A percentile compares a stretch with the other conserved stretches of the same genome.
Conservation (phyloP, 2,888 invertebrate genomes). For the Polymixis flavicincta region DNA sequence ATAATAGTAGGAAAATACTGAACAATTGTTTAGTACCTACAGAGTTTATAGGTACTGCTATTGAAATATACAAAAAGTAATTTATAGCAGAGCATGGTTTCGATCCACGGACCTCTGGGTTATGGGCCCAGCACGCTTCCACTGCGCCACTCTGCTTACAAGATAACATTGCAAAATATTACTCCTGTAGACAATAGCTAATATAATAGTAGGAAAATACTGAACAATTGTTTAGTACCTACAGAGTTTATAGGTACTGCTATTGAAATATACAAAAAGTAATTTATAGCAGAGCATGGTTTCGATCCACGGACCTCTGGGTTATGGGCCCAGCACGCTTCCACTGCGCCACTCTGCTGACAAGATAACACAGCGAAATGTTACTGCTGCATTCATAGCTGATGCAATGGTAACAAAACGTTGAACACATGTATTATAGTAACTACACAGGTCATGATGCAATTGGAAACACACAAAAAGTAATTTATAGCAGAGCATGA, state of each 20-base stretch:
- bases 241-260: not conserved
- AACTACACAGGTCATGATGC: too few relatives aligned
- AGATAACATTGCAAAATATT: not conserved
- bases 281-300: conserved; percentile 83
- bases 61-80: not conserved
- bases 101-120: conserved; percentile 98
- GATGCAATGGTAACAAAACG: too few relatives aligned
- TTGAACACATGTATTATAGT: too few relatives aligned
- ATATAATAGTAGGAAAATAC: not conserved
- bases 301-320: conserved; percentile 98
- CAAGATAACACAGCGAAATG: too few relatives aligned
- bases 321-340: conserved; percentile 96
- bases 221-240: not conserved
- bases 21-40: not conserved
- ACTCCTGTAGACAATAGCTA: not conserved
- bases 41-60: too few relatives aligned
- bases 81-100: conserved; percentile 88
- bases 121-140: conserved; percentile 96
- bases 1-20: not conserved
- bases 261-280: conserved; percentile 7
- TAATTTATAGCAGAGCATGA: conserved; percentile 70
- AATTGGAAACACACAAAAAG: not conserved
- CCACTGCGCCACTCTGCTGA: conserved; percentile 96
- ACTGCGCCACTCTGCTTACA: conserved; percentile 89
- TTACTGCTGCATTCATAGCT: not conserved